These are phyloP conservation scores for Heteractis magnifica DNA, from an alignment of 92 coral and sea anemone species.

Conservation along the genomic window DNA sequence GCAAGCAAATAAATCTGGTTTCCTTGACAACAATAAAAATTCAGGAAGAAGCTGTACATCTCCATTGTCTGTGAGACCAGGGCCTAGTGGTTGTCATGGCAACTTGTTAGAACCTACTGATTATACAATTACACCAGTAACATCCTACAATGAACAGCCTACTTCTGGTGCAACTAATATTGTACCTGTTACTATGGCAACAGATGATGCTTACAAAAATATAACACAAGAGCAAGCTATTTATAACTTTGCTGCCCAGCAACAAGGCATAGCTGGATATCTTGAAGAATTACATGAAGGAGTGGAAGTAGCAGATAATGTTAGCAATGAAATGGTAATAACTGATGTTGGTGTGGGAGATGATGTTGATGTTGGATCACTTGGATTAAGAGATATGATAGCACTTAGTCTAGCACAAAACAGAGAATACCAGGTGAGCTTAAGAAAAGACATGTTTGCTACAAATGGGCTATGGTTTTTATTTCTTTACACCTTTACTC, in stretches of 20 bases:
- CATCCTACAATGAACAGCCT: neutral
- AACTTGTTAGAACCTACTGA: neutral
- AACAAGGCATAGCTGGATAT: neutral
- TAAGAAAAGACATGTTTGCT: neutral
- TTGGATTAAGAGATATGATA: neutral
- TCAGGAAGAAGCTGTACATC: neutral
- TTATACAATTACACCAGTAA: neutral
- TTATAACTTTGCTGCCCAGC: slow-evolving; percentile 17
- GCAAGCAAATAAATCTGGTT: neutral
- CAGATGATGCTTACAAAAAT: neutral
- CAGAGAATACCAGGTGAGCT: slow-evolving; percentile 46
- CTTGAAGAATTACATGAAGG: too few relatives aligned
- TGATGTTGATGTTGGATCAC: neutral
- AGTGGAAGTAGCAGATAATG: too few relatives aligned
- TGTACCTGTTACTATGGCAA: neutral
- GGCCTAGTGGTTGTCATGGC: slow-evolving; percentile 1
- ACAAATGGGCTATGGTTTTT: too few relatives aligned
- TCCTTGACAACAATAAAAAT: neutral
- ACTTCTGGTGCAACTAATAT: neutral
- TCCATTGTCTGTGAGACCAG: neutral
- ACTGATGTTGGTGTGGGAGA: neutral
- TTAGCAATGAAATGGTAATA: too few relatives aligned
- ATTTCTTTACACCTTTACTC: too few relatives aligned
- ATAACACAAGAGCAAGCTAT: neutral
- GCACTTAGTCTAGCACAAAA: slow-evolving; percentile 33